Conservation (phyloP, 37 sponge, comb jelly and placozoan species). For the Haliclona indistincta region DNA sequence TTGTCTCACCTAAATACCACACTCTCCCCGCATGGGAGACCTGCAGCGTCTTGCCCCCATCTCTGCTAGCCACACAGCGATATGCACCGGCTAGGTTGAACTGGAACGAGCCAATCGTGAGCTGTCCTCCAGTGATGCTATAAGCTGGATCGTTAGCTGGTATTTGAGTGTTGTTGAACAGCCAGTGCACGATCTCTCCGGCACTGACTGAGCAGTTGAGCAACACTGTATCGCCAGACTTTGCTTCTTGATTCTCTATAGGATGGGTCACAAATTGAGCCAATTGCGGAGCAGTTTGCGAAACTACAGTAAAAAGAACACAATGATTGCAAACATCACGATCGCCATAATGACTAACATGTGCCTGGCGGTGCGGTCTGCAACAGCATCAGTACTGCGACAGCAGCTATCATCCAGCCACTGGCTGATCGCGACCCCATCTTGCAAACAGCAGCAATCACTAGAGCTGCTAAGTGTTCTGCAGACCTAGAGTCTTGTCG, state of each 20-base stretch:
- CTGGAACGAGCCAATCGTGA: neutral
- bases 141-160: neutral
- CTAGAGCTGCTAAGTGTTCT: too few species aligned
- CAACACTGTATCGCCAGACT: neutral
- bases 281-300: too few species aligned
- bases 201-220: neutral
- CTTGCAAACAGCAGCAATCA: too few species aligned
- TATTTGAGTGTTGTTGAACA: conserved; percentile 4
- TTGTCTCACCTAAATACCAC: neutral
- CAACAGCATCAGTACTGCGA: too few species aligned
- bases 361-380: too few species aligned
- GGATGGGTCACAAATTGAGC: too few species aligned
- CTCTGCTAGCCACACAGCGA: neutral
- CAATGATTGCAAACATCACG: too few species aligned
- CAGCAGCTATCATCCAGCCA: too few species aligned
- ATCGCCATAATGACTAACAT: too few species aligned
- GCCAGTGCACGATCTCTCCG: neutral
- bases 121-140: neutral
- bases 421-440: too few species aligned
- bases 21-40: neutral
- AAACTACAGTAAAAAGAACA: too few species aligned
- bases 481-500: too few species aligned
- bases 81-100: neutral
- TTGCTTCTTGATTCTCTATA: neutral
- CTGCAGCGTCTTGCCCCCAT: neutral